Base-by-base conservation (phyloP, 2,888 invertebrate species). In the Drosophila buzzatii region DNA sequence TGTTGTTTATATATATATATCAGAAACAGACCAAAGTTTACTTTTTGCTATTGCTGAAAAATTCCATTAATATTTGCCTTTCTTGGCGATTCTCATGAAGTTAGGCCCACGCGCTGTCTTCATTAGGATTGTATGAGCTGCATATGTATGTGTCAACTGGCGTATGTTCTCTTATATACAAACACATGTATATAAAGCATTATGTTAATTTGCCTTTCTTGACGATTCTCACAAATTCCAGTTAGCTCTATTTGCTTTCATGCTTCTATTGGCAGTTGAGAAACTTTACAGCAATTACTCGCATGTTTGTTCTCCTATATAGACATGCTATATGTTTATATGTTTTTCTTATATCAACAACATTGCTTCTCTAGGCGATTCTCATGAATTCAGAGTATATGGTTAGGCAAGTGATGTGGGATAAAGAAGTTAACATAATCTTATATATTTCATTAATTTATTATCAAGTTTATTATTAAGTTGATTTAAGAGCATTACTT, bases 11-110 rank as follows among this genome's bases (percentile, higher is more conserved):
- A 20, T 20, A 35, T 35, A 16, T 20, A 2, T 8, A 5, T 20
- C 20, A 16, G 23, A 37, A 53, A 39, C 55, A 55, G 14, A 12
- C 27, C 31, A 35, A 41, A 31, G 55, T 55, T 55, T 18, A 55
- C 52, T 18, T 31, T 41, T 27, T 16, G 23, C 39, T 27, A 16
- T 35, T n/a, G 37, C 37, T 31, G 18, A 31, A 12, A 12, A 9
- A 27, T 31, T 31, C n/a, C 18, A 41, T 55, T 56, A 53, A 53
- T 41, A 41, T 31, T 42, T 20, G 33, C 57, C 20, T 20, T 44
- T 35, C 44, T 57, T 3, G 9, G 44, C 57, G 57, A 31, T 57
- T 57, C 57, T 57, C 57, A 44, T 20, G 33, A 44, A 16, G 12
- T n/a, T n/a, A 10, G 23, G 37, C 16, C 53, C n/a, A 18, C 20